Percentiles rank a stretch among this genome's conserved stretches.
phyloP scores from a whole-genome alignment of 2,888 invertebrate species.

The Rutpela maculata region DNA sequence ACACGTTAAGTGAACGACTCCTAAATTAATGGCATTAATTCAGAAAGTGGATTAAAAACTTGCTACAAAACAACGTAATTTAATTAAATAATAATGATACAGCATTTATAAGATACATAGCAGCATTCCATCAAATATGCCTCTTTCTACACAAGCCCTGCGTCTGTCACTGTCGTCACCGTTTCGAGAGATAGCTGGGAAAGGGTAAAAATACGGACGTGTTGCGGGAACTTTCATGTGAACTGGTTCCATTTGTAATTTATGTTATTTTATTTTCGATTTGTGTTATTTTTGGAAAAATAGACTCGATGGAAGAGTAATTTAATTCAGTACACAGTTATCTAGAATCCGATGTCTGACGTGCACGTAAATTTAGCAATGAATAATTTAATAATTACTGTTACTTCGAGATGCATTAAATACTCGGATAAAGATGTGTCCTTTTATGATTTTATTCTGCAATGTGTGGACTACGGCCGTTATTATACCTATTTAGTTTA shows the following conservation, averaged over 20 bases:
- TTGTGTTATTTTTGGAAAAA: slow-evolving; percentile 24
- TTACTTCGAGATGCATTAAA: neutral
- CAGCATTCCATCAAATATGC: slow-evolving; percentile 47
- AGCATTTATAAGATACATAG: slow-evolving; percentile 61
- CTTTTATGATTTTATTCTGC: neutral
- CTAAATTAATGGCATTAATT: slow-evolving; percentile 60
- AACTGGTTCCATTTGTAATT: neutral
- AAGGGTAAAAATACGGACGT: neutral
- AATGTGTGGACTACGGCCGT: too few relatives aligned
- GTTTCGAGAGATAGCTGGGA: neutral
- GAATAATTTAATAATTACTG: neutral
- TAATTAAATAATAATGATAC: slow-evolving; percentile 66
- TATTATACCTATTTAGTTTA: too few relatives aligned
- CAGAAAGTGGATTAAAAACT: slow-evolving; percentile 59
- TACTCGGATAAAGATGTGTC: neutral
- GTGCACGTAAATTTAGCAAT: neutral
- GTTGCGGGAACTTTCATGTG: neutral
- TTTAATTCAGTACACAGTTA: neutral
- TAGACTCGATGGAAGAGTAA: slow-evolving; percentile 5
- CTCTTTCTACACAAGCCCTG: neutral
- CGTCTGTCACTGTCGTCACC: neutral
- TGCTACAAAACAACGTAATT: slow-evolving; percentile 63
- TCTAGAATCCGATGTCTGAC: slow-evolving; percentile 5
- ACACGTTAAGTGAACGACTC: slow-evolving; percentile 47
- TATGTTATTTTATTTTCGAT: slow-evolving; percentile 9